phyloP scores from a whole-genome alignment of 2,113 vertebrate species.

The Apeltes quadracus region DNA sequence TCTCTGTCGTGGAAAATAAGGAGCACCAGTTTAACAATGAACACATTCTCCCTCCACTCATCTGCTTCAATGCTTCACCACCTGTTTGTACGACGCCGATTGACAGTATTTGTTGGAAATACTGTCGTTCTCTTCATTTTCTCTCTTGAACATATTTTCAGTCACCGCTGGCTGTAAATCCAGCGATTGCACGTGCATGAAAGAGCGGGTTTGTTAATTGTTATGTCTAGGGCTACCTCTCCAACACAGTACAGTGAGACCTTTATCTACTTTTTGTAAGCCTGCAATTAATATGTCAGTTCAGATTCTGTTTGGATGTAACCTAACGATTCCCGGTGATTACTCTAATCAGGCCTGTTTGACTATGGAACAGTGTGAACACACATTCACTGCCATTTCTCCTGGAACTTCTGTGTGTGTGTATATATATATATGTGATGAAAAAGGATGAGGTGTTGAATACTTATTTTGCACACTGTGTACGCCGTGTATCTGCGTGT shows the following conservation, averaged over 20 bases:
- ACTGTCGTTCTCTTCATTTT: background rate
- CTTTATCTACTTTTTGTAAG: constrained; percentile 21
- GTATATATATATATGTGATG: too few species aligned
- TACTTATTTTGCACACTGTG: too few species aligned
- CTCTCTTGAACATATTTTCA: constrained; percentile 6
- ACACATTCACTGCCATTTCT: constrained; percentile 9
- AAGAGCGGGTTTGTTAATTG: background rate
- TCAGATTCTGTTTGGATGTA: constrained; percentile 29
- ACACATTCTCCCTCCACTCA: constrained; percentile 66
- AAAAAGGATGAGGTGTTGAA: too few species aligned
- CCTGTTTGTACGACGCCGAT: background rate
- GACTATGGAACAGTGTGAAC: constrained; percentile 38
- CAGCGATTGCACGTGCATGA: background rate
- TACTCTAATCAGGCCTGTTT: constrained; percentile 45
- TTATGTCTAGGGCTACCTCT: background rate
- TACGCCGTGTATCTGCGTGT: background rate
- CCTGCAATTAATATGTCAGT: constrained; percentile 28
- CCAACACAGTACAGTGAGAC: background rate
- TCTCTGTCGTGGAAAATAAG: constrained; percentile 30
- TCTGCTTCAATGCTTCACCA: too few species aligned
- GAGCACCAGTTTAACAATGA: constrained; percentile 64
- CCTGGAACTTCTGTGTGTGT: background rate
- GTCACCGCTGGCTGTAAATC: background rate
- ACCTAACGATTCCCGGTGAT: constrained; percentile 17
- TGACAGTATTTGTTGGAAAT: background rate